Base-by-base conservation (phyloP, 2,888 invertebrate genomes). In the Boloria selene region DNA sequence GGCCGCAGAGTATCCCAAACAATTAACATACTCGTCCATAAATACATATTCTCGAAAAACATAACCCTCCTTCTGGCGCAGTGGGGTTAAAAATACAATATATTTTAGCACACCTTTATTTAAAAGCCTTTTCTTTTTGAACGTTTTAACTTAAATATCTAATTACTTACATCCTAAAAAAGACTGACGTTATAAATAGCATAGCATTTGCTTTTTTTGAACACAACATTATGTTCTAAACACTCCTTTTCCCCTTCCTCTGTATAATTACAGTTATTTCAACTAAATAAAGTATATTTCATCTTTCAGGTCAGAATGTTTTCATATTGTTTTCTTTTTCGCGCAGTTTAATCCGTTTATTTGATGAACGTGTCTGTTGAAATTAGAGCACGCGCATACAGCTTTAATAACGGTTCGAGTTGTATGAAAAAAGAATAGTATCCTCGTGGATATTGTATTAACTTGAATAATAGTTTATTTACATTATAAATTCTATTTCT, bases 181-280 rank as follows among this genome's bases (percentile, higher is more conserved):
- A n/a, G n/a, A n/a, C n/a, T n/a, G n/a, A n/a, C n/a, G n/a, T 38
- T 38, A 38, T 38, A 10, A 38, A 38, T 38, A 38, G 10, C 31
- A 7, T 31, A 56, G 13, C 55, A 55, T 44, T 0, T 18, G 4
- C 3, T 14, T 13, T 18, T 55, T 55, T 18, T 4, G 10, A 44
- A 17, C 7, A n/a, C 4, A 44, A 18, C 44, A 0, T 0, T 6
- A 13, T 4, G 18, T 10, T 17, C 44, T 22, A n/a, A 13, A 22
- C 14, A 56, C 14, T 44, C 1, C 10, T 10, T 13, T 14, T 17
- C 18, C 44, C 13, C 14, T 55, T 44, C 4, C 26, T n/a, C 4
- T n/a, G 3, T 55, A 56, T 22, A 16, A 56, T 56, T 56, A 56
- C 56, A 56, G 56, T 44, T 56, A 44, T 56, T 22, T 45, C 1